Evolutionary conservation across 2,888 invertebrate genomes (phyloP), one percentile per base, ranked within the genome.

Genomic region (Epirrita christyi): DNA sequence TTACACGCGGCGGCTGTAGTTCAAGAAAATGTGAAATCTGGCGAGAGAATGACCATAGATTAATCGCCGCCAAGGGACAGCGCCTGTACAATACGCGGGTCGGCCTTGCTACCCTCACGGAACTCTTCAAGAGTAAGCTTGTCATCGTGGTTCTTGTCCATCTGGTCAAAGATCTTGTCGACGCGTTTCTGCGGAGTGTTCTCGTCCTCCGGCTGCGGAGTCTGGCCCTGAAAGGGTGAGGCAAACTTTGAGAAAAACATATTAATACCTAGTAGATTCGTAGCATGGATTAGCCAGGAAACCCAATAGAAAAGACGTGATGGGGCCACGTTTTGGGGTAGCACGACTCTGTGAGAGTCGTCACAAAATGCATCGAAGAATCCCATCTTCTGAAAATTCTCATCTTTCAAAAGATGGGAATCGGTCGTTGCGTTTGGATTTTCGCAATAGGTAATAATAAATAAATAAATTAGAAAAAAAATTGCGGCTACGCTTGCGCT

Each of bases 71-170:
- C 97, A 70, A 97, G 93, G 46, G 97, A 96, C 65, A 99, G 93
- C 51, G 99, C 99, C 90, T 99, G 98, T 58, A 99, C 98, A 84
- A 99, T 99, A 86, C 98, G 95, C 34, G 99, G 99, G 91, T 99
- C 99, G 55, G 98, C 98, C 93, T 99, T 99, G 91, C 98, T 98
- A 68, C 98, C 98, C 92, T 98, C 98, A 76, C 98, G 95, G 93
- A 98, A 98, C 88, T 99, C 98, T 79, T 99, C 99, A 72, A 98
- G 93, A 42, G 98, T 98, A 72, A 99, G 94, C 75, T 97, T 95
- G 90, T 99, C 98, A 88, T 99, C 99, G 92, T 98, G 98, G 88
- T 99, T 98, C 93, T 97, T 99, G 92, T 99, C 99, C 98, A 98
- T 98, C 85, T 98, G 98, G 88, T 98, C 98, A 93, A 99, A 99